Percentiles rank a stretch among this genome's conserved stretches.
Evolutionary conservation across 2,888 invertebrate genomes (phyloP).

Genomic region (Mythimna albipuncta): DNA sequence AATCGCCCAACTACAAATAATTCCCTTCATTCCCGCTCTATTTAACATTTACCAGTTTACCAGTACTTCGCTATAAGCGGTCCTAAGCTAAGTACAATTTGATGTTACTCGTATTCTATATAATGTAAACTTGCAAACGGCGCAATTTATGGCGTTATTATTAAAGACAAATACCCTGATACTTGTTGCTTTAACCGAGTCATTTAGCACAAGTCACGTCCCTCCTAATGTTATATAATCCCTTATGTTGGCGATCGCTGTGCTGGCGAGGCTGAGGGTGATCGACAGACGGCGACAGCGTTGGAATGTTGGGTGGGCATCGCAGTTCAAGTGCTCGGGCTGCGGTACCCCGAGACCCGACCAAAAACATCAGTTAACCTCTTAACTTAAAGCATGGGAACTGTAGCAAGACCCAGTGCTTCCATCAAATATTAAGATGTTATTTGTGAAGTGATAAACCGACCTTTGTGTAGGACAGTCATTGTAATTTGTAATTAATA

Average conservation of each 20-base stretch:
- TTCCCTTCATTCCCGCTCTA: constrained; percentile 76
- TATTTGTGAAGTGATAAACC: too few species aligned
- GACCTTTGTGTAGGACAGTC: too few species aligned
- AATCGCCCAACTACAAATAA: constrained; percentile 77
- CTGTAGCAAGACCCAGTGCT: too few species aligned
- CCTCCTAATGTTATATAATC: constrained; percentile 70
- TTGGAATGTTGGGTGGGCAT: too few species aligned
- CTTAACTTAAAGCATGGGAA: too few species aligned
- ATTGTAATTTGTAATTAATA: too few species aligned
- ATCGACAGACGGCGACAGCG: too few species aligned
- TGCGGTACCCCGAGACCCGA: too few species aligned
- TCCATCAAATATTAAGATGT: too few species aligned
- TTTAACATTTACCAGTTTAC: constrained; percentile 68
- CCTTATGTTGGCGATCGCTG: constrained; percentile 40
- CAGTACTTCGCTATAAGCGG: constrained; percentile 59
- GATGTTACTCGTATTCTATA: constrained; percentile 57
- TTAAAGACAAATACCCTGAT: constrained; percentile 55
- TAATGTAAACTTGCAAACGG: constrained; percentile 48
- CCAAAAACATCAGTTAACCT: too few species aligned
- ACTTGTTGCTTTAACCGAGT: constrained; percentile 61
- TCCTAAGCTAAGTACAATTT: constrained; percentile 53
- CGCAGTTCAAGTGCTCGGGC: too few species aligned
- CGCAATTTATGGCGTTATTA: constrained; percentile 47
- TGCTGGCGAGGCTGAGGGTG: too few species aligned
- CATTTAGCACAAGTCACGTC: constrained; percentile 70